Base-by-base conservation (phyloP, 1,140 invertebrate species). In the Eubasilissa regina region DNA sequence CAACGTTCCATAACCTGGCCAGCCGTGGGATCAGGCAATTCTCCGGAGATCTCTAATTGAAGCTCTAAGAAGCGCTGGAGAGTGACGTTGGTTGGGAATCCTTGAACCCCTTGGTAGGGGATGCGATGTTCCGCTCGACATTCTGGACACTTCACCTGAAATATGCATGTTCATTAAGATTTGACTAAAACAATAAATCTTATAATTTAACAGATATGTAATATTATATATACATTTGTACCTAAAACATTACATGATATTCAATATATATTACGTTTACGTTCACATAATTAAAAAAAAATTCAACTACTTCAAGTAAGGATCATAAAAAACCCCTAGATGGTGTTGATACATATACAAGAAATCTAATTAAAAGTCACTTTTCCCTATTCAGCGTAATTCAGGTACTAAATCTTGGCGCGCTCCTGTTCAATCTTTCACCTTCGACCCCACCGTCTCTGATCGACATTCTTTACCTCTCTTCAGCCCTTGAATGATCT, bases 61-160 rank as follows among this genome's bases (percentile, higher is more conserved):
- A 99, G 91, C 87, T 99, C 97, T 77, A 99, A 90, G 88, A 99
- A 99, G 64, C 97, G 91, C 87, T 97, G 96, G 25, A 99, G 90
- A 43, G 98, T 99, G 4, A 98, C 97, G 89, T 99, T 99, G 83
- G 96, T 98, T 53, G 97, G 97, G 87, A 97, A 98, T 19, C 95
- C 95, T 89, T 97, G 96, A 15, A 98, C 95, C 44, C 97, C 97
- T 89, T 98, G 96, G 88, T 97, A 98, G 53, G 98, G 97, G 84
- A 99, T 97, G 77, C 97, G 92, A 90, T 99, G 97, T 90, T 99
- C 98, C 66, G 97, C 96, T 75, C 98, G 92, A 86, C 98, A 99
- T 94, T 99, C 98, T 85, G 98, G 98, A 92, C 98, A 99, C 92
- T 99, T 98, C 55, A 99, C 96, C 92, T 95, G 86, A 35, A 66